These are phyloP conservation scores for Plebejus argus DNA, from an alignment of 2,888 invertebrate genomes.

Conservation along the genomic window DNA sequence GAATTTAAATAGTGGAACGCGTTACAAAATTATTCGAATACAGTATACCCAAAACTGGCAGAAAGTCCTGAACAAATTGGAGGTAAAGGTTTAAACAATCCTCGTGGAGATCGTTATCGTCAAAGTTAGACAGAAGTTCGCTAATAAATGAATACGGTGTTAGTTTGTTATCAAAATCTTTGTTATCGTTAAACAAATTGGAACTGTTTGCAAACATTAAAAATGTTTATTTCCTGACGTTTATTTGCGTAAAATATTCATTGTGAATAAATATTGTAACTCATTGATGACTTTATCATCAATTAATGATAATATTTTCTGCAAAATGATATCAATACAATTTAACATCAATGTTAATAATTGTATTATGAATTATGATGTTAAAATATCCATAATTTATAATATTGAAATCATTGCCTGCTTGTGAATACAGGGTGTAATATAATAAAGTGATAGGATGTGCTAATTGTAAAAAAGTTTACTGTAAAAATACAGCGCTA, in stretches of 20 bases:
- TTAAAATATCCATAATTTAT: too few species aligned
- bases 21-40: neutral
- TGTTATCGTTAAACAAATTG: neutral
- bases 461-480: too few species aligned
- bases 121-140: slow-evolving; percentile 23
- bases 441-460: too few species aligned
- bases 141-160: slow-evolving; percentile 21
- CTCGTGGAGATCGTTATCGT: slow-evolving; percentile 4
- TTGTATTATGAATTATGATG: too few species aligned
- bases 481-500: too few species aligned
- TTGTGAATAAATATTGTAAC: too few species aligned
- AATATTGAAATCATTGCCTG: too few species aligned
- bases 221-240: neutral
- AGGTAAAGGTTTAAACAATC: neutral
- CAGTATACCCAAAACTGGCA: neutral
- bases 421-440: too few species aligned
- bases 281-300: too few species aligned
- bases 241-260: neutral
- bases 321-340: too few species aligned
- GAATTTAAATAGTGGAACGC: neutral
- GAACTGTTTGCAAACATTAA: neutral
- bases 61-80: neutral
- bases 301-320: neutral
- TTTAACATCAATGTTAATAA: too few species aligned
- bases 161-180: slow-evolving; percentile 15